Conservation (phyloP, 2,797 vertebrate genomes). For the Micropoecilia bifurca region DNA sequence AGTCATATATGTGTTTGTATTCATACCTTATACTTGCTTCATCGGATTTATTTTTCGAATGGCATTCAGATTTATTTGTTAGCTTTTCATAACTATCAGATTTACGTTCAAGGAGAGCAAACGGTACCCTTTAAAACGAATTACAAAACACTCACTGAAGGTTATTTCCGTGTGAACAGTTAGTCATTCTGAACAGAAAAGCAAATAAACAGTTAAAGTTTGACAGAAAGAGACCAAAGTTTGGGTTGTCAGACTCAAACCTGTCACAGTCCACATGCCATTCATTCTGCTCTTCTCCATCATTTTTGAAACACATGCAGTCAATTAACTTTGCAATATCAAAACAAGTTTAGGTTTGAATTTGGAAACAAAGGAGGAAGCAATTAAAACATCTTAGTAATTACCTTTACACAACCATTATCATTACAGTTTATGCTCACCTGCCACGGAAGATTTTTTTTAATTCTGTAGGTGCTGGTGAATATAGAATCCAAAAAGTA, state of each 20-base stretch:
- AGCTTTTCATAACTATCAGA: background rate
- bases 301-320: background rate
- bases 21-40: background rate
- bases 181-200: slow-evolving; percentile 4
- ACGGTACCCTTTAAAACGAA: background rate
- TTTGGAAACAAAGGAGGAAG: background rate
- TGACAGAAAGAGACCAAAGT: slow-evolving; percentile 17
- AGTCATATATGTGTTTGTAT: too few species aligned
- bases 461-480: background rate
- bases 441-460: slow-evolving; percentile 18
- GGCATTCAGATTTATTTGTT: background rate
- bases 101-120: background rate
- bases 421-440: slow-evolving; percentile 35
- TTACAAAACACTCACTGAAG: background rate
- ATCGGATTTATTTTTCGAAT: background rate
- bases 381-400: background rate
- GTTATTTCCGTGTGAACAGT: background rate
- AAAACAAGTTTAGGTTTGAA: background rate
- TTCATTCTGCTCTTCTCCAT: background rate
- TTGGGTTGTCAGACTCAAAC: background rate
- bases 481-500: background rate
- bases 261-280: too few species aligned
- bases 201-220: background rate
- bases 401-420: background rate
- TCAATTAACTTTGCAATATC: background rate